These are phyloP conservation scores for Zonotrichia leucophrys DNA, from an alignment of 2,113 vertebrate genomes.

Conservation along the genomic window DNA sequence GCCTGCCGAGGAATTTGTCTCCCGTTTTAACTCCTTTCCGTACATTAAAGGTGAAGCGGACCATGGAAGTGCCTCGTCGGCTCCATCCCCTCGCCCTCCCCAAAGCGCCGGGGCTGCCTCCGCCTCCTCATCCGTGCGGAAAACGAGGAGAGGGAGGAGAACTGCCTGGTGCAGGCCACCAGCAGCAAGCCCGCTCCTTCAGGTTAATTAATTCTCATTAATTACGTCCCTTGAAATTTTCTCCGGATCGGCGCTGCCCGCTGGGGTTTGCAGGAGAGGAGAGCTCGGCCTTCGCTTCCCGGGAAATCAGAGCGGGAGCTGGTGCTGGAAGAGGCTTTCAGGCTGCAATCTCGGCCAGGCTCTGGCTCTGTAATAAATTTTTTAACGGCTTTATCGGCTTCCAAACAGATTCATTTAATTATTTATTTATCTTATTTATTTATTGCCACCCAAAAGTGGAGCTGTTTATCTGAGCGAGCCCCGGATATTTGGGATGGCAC, in stretches of 20 bases:
- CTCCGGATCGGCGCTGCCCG: not conserved
- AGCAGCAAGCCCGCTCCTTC: not conserved
- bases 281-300: not conserved
- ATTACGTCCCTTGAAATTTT: not conserved
- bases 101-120: not conserved
- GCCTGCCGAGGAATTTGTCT: conserved; percentile 44
- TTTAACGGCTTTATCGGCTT: not conserved
- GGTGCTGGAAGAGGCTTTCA: not conserved
- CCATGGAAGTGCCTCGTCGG: conserved; percentile 31
- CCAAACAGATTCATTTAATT: not conserved
- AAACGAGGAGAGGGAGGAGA: not conserved
- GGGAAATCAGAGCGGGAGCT: not conserved
- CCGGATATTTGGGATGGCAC: rapidly evolving
- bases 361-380: not conserved
- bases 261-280: not conserved
- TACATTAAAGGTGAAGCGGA: conserved; percentile 33
- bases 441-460: not conserved
- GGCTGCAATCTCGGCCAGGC: not conserved
- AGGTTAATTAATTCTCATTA: conserved; percentile 52
- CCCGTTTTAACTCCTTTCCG: conserved; percentile 49
- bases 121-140: not conserved
- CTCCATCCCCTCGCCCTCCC: not conserved
- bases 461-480: not conserved
- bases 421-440: not conserved
- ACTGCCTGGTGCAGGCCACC: not conserved